phyloP scores from a whole-genome alignment of 1,140 invertebrate species.

The Lepidostoma basale region DNA sequence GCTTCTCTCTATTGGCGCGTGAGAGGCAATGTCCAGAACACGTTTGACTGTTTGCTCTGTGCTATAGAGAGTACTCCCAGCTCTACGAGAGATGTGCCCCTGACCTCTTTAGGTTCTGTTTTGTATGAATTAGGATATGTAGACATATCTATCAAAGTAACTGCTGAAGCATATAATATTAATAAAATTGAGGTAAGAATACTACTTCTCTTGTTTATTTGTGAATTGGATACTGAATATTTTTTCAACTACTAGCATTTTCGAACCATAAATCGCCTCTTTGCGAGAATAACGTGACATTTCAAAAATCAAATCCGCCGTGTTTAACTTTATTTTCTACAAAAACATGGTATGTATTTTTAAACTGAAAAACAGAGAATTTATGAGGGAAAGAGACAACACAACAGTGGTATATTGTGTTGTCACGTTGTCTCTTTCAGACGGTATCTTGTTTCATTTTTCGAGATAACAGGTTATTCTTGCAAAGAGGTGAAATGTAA shows the following conservation, averaged over 20 bases:
- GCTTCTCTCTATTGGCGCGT: constrained; percentile 74
- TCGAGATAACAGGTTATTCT: no score
- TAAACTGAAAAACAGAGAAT: no score
- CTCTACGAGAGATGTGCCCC: constrained; percentile 61
- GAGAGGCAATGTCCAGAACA: constrained; percentile 65
- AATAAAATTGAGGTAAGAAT: constrained; percentile 67
- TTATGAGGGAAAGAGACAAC: no score
- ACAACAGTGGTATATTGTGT: no score
- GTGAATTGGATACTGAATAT: no score
- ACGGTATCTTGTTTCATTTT: no score
- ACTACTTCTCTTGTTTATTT: constrained; percentile 30
- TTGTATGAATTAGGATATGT: constrained; percentile 68
- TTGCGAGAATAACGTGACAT: no score
- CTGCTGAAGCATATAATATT: constrained; percentile 64
- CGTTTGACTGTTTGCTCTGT: constrained; percentile 68
- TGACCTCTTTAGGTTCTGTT: constrained; percentile 68
- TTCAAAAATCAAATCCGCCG: neutral
- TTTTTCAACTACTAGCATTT: no score
- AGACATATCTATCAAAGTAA: constrained; percentile 65
- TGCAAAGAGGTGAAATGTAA: no score
- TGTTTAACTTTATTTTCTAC: neutral
- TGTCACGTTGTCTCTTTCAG: no score
- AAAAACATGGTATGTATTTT: no score
- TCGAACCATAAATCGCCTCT: no score
- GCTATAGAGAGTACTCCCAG: constrained; percentile 60